Percentiles rank a stretch among this genome's conserved stretches.
Conservation (phyloP, 1,140 invertebrate genomes). For the Drosophila sproati region DNA sequence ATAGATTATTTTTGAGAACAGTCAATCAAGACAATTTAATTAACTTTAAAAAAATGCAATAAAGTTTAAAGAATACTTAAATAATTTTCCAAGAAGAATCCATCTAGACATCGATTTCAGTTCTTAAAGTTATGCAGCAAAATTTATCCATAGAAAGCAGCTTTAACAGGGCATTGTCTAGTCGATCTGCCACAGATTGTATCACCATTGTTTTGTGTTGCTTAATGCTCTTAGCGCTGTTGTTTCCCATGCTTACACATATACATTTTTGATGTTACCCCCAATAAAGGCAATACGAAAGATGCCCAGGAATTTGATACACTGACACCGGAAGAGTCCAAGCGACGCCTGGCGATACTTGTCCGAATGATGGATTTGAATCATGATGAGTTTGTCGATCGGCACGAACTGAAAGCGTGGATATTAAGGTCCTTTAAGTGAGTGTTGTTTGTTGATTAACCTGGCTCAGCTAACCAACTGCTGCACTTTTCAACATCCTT, state of each 20-base stretch:
- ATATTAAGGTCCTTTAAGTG: slow-evolving; percentile 96
- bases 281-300: slow-evolving; percentile 91
- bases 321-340: slow-evolving; percentile 94
- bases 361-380: slow-evolving; percentile 96
- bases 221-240: background rate
- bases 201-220: background rate
- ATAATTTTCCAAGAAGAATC: no score
- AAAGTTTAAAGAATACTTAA: no score
- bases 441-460: slow-evolving; percentile 85
- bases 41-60: no score
- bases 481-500: background rate
- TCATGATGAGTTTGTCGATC: slow-evolving; percentile 89
- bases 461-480: slow-evolving; percentile 33
- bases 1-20: no score
- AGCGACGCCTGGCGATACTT: slow-evolving; percentile 90
- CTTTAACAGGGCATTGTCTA: background rate
- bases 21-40: no score
- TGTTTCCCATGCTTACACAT: slow-evolving; percentile 26
- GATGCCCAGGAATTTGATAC: slow-evolving; percentile 97
- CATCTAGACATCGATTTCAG: no score
- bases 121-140: no score
- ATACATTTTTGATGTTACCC: slow-evolving; percentile 8
- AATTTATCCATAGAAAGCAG: background rate
- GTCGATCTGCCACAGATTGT: background rate
- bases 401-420: slow-evolving; percentile 95